Base-by-base conservation (phyloP, 2,113 vertebrate species). In the Anser cygnoides region DNA sequence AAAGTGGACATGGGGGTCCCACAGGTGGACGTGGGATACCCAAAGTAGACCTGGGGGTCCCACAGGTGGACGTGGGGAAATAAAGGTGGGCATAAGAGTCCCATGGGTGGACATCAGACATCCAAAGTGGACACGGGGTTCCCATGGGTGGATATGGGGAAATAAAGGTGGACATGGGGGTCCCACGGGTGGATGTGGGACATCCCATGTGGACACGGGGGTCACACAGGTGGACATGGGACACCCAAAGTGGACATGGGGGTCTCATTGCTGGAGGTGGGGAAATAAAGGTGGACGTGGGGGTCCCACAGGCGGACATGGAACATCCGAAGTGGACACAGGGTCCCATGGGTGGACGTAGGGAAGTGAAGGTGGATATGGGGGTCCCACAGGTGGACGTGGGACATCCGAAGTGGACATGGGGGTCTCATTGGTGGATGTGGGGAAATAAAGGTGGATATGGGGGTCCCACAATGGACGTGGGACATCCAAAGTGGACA, bases 181-280 rank as follows among this genome's bases (percentile, higher is more conserved):
- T 20, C 16, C 22, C 33, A 8, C 0, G 4, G 43, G 43, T 61
- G 4, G 54, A 10, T 1, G 2, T 13, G 22, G 44, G 44, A 44
- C 44, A 44, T 44, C 44, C 44, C 17, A 44, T 18, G 54, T 25
- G 49, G 58, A 57, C 29, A 28, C 18, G 14, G 41, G 33, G 43
- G 43, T 20, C 16, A 16, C 33, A 11, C 1, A 4, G 43, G 43
- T 61, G 4, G 54, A 10, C 1, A 2, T 13, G 22, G 43, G 43
- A 44, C 43, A 44, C 17, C 43, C 43, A 44, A 44, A 44, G 54
- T 25, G 49, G 58, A 31, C 26, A 15, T 1, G 4, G 14, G 8
- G 33, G 63, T 22, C 52, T 31, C 11, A 12, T 16, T 37, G 37
- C 3, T 37, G 37, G 37, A 37, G 37, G 37, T 37, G 37, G 37